Evolutionary conservation across 1,140 invertebrate genomes (phyloP).

Genomic region (Orius laevigatus): DNA sequence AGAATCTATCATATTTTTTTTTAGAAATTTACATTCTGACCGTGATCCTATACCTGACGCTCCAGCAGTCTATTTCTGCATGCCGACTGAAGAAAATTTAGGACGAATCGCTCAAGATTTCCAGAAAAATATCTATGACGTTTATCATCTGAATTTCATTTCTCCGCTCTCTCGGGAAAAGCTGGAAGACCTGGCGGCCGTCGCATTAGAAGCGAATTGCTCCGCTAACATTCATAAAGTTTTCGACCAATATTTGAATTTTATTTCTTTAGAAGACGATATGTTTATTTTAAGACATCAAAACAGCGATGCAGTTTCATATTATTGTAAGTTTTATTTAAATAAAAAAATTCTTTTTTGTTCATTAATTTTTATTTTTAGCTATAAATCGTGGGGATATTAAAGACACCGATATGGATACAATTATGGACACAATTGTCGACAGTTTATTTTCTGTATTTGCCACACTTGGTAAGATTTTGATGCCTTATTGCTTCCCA

Average conservation of each 20-base stretch:
- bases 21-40: conserved; percentile 72
- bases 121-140: conserved; percentile 81
- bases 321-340: conserved; percentile 53
- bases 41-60: conserved; percentile 94
- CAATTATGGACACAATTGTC: conserved; percentile 85
- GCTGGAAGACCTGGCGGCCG: conserved; percentile 87
- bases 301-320: conserved; percentile 77
- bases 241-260: conserved; percentile 96
- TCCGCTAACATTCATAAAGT: conserved; percentile 87
- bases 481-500: conserved; percentile 19
- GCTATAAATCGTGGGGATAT: conserved; percentile 89
- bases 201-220: conserved; percentile 74
- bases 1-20: not conserved
- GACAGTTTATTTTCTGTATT: conserved; percentile 95
- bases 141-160: conserved; percentile 95
- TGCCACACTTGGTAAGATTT: conserved; percentile 62
- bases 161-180: conserved; percentile 86
- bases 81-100: conserved; percentile 94
- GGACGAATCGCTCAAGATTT: conserved; percentile 85
- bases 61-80: conserved; percentile 95
- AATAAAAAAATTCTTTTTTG: not conserved
- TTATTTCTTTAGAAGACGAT: conserved; percentile 96
- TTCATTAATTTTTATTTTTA: conserved; percentile 24
- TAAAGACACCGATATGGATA: conserved; percentile 90
- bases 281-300: conserved; percentile 89